phyloP scores from a whole-genome alignment of 2,888 invertebrate species.

The Hydroisotoma schaefferi region DNA sequence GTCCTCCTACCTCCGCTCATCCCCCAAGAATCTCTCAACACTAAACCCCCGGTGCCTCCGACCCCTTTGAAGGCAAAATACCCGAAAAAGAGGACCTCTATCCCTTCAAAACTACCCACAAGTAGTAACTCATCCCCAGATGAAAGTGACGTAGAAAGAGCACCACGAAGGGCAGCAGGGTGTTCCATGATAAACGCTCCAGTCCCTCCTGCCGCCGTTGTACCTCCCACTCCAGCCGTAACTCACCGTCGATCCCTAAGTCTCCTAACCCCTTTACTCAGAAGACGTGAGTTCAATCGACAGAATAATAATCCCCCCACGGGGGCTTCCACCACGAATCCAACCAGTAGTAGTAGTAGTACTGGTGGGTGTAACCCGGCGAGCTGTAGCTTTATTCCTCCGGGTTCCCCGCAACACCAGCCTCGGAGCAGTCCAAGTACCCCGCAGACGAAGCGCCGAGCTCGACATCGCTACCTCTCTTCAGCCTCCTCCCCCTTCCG shows the following conservation, averaged over 20 bases:
- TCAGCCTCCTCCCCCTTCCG: slow-evolving; percentile 47
- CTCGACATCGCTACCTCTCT: slow-evolving; percentile 65
- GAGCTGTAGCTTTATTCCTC: slow-evolving; percentile 45
- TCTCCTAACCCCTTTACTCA: slow-evolving; percentile 42
- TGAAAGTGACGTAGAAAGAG: too few species aligned
- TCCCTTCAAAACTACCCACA: neutral
- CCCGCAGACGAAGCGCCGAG: slow-evolving; percentile 65
- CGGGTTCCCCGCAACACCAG: slow-evolving; percentile 54
- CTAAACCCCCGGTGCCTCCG: too few species aligned
- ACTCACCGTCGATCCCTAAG: slow-evolving; percentile 40
- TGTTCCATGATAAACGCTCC: neutral
- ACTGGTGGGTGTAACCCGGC: slow-evolving; percentile 21
- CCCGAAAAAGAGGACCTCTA: neutral
- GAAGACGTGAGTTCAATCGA: slow-evolving; percentile 40
- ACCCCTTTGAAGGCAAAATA: too few species aligned
- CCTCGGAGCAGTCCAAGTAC: slow-evolving; percentile 74
- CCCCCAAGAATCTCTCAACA: too few species aligned
- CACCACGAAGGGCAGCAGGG: too few species aligned
- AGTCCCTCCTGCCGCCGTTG: slow-evolving; percentile 22
- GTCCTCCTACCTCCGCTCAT: neutral
- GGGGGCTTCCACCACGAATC: slow-evolving; percentile 10
- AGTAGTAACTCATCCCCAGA: neutral
- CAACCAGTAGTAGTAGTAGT: slow-evolving; percentile 14
- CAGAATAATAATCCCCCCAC: slow-evolving; percentile 24
- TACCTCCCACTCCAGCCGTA: slow-evolving; percentile 14